Conservation (phyloP, 1,140 invertebrate species). For the Helicorthomorpha holstii region DNA sequence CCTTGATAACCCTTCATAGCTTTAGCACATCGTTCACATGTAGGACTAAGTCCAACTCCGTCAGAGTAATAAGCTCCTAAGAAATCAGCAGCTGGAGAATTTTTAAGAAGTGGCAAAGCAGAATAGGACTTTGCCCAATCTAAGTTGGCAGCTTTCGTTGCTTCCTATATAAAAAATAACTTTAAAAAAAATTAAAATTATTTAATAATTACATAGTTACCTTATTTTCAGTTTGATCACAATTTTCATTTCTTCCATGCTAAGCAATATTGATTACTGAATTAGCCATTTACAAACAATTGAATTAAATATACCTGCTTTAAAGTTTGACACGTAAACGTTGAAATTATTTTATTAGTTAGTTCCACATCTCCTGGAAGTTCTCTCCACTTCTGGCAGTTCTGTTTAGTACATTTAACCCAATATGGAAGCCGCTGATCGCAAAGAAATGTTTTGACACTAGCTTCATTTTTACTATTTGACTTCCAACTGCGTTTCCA, state of each 20-base stretch:
- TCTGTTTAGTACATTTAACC: constrained; percentile 19
- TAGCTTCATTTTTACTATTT: constrained; percentile 18
- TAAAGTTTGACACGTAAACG: constrained; percentile 16
- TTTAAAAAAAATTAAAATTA: background rate
- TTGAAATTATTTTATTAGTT: constrained; percentile 17
- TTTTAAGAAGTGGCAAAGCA: constrained; percentile 21
- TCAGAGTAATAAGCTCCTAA: constrained; percentile 26
- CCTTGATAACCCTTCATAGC: background rate
- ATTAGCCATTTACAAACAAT: background rate
- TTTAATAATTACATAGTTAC: constrained; percentile 13
- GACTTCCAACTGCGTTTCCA: constrained; percentile 26
- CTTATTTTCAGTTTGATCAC: constrained; percentile 19
- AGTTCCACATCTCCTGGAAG: constrained; percentile 15
- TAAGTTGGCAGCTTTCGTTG: constrained; percentile 12
- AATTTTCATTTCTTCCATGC: constrained; percentile 10
- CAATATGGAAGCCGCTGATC: constrained; percentile 26
- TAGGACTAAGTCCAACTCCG: constrained; percentile 27
- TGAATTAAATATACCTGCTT: constrained; percentile 3
- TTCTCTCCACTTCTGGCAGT: constrained; percentile 25
- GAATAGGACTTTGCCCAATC: constrained; percentile 20
- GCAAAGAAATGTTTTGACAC: constrained; percentile 17
- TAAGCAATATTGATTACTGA: background rate
- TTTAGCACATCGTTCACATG: constrained; percentile 2
- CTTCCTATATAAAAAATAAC: constrained; percentile 14
- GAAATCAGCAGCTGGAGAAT: constrained; percentile 27